Evolutionary conservation across 2,888 invertebrate species (phyloP), one percentile per base, ranked within the genome.

Genomic region (Nebria brevicollis): DNA sequence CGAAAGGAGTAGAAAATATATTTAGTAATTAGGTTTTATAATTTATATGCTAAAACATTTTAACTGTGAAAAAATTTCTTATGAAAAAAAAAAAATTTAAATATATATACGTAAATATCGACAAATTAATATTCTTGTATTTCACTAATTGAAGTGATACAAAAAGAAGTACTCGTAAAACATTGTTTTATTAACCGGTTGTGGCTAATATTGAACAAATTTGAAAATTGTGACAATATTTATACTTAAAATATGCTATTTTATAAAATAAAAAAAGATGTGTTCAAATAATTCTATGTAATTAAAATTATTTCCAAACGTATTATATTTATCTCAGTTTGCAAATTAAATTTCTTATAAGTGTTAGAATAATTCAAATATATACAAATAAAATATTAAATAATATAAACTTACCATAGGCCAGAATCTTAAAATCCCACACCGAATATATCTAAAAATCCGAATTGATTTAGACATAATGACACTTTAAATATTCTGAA

Each of bases 331-430:
- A 20, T 20, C 20, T 20, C 20, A 20, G 20, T 20, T 20, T 20
- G 20, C 20, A 20, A 20, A 20, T 20, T 20, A 20, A 20, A 11
- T 34, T 34, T 68, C 26, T 34, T 72, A 72, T 11, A 8, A 72
- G 7, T 34, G 6, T 5, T 13, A 72, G 6, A 10, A 2, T 5
- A 34, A 72, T 34, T 8, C 8, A 0, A 41, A 73, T 34, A 34
- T 34, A 4, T 34, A 34, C 34, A 5, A 34, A 34, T 73, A 42
- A 26, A 41, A 43, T 42, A 34, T 42, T 15, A 41, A 41, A 73
- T 34, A n/a, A 73, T 34, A 73, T 34, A 13, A 42, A 42, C 41
- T 73, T 41, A 73, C 73, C 43, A 73, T 34, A 41, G 43, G 43
- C 42, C 73, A 73, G 15, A 13, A 73, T n/a, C 73, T 10, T 7